Base-by-base conservation (phyloP, 2,888 invertebrate genomes). In the Cryptus armator region DNA sequence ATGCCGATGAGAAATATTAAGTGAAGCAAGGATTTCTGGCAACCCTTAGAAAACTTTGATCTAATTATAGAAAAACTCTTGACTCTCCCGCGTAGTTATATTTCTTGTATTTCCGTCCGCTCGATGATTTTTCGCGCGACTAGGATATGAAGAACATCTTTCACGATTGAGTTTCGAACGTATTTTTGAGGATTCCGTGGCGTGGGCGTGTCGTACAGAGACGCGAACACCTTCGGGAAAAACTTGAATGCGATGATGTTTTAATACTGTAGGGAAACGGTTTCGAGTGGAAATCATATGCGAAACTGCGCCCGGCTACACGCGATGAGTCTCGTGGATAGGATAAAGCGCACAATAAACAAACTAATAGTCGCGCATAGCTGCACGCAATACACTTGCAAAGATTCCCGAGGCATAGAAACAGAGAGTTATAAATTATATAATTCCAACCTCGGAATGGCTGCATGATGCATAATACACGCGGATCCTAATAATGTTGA, bases 11-110 rank as follows among this genome's bases (percentile, higher is more conserved):
- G 51, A 51, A 37, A 68, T 12, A 16, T 56, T 53, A 43, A 10
- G 56, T 74, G 44, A 81, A 59, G 74, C 81, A 84, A 77, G 29
- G 67, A 72, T 84, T 84, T 81, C 48, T 84, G 84, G 84, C 84
- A 84, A 51, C 77, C 72, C 81, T 74, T 74, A 48, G 62, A 14
- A 19, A 56, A 56, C 51, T 68, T 77, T 48, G 44, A 53, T 62
- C 80, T 84, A 84, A 74, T 77, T 77, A 81, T 81, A 81, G 81
- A 76, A 80, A 72, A 59, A 56, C 56, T 56, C 62, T 77, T 56
- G 66, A 16, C 16, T 56, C 72, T 76, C 68, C 72, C 72, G 71
- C 76, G 56, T 68, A n/a, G 37, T 53, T 53, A 43, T 9, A 67
- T 68, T 29, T 76, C 76, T n/a, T 62, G 76, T 67, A 84, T 81